A percentile compares a stretch with the other conserved stretches of the same genome.
Evolutionary conservation across 1,140 invertebrate genomes (phyloP).

Genomic region (Armadillidium nasatum): DNA sequence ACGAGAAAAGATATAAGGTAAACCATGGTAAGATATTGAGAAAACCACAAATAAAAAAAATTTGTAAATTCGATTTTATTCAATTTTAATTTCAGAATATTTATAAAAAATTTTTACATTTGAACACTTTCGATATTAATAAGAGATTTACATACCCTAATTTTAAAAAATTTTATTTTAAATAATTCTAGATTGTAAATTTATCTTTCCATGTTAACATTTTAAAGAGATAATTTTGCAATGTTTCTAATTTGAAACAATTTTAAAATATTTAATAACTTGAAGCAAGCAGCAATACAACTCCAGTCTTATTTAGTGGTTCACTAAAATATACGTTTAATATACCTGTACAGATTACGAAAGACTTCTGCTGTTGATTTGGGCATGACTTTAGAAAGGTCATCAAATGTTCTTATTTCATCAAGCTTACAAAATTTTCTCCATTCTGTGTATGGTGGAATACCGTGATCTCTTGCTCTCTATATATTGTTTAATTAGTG

Average conservation of each 20-base stretch:
- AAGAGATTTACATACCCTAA: not conserved
- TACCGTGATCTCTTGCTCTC: constrained; percentile 59
- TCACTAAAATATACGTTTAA: not conserved
- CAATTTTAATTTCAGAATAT: not conserved
- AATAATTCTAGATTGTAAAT: no score
- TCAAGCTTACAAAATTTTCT: constrained; percentile 32
- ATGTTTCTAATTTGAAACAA: no score
- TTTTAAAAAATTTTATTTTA: not conserved
- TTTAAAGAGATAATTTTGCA: no score
- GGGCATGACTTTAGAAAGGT: constrained; percentile 49
- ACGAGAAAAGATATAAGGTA: not conserved
- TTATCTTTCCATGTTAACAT: no score
- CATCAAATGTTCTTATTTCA: constrained; percentile 13
- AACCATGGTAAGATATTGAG: not conserved
- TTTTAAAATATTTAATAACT: no score
- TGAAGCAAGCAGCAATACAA: no score
- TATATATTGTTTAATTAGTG: constrained; percentile 51
- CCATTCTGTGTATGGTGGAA: constrained; percentile 60
- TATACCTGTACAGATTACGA: constrained; percentile 10
- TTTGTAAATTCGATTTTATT: not conserved
- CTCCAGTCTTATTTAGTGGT: no score
- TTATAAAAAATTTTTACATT: not conserved
- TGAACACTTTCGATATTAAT: not conserved
- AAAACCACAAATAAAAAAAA: not conserved
- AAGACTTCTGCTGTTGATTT: not conserved